phyloP scores from a whole-genome alignment of 2,797 vertebrate species.

The Microhierax caerulescens region DNA sequence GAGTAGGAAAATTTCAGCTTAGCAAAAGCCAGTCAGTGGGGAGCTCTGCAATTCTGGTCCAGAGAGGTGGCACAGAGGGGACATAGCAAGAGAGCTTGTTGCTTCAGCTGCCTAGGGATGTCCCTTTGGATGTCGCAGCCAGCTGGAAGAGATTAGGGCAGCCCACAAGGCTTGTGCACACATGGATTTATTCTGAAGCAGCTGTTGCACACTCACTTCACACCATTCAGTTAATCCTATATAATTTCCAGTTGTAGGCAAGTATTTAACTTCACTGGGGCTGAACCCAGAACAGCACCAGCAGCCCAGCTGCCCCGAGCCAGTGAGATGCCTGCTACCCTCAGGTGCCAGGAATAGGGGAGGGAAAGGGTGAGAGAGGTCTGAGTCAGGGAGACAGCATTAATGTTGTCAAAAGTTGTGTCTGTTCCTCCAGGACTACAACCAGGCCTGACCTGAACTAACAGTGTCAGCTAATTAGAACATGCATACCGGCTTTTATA shows the following conservation, averaged over 20 bases:
- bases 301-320: background rate
- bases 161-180: background rate
- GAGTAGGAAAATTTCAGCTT: background rate
- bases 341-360: background rate
- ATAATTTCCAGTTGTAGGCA: background rate
- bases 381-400: background rate
- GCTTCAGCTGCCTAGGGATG: background rate
- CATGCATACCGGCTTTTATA: background rate
- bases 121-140: background rate
- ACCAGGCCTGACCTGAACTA: background rate
- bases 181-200: background rate
- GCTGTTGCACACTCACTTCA: background rate
- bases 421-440: background rate
- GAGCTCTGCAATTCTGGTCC: background rate
- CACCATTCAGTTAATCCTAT: background rate
- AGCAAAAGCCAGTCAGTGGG: background rate
- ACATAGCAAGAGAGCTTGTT: background rate
- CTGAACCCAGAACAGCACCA: background rate
- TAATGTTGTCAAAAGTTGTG: background rate
- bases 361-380: background rate
- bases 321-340: background rate
- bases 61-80: background rate
- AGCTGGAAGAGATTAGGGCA: background rate
- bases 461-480: background rate
- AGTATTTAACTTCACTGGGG: background rate